These are phyloP conservation scores for Callaeas wilsoni DNA, from an alignment of 2,113 vertebrate genomes.

Conservation along the genomic window DNA sequence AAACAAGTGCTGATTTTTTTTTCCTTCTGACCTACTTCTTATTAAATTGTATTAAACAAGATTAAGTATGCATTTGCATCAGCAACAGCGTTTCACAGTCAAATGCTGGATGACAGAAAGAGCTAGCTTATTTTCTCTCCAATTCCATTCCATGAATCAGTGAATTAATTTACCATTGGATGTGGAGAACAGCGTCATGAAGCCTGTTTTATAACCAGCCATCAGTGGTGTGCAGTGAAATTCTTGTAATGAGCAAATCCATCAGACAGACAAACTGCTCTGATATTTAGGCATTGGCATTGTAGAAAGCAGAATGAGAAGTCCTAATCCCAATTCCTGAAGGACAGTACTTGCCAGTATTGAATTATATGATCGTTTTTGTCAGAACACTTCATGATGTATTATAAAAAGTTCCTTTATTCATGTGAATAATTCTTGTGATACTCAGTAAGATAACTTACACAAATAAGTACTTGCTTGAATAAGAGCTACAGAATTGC, in stretches of 20 bases:
- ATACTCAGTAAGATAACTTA: not conserved
- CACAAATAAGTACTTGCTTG: not conserved
- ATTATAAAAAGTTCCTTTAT: not conserved
- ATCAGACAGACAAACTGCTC: not conserved
- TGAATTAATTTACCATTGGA: constrained; percentile 42
- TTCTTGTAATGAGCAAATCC: constrained; percentile 48
- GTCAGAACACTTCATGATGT: not conserved
- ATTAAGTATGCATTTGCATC: constrained; percentile 35
- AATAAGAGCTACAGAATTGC: not conserved
- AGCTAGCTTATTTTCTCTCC: constrained; percentile 30
- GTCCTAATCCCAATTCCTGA: not conserved
- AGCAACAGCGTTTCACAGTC: constrained; percentile 22
- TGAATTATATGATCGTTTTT: not conserved
- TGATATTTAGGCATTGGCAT: not conserved
- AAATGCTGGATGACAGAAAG: constrained; percentile 29
- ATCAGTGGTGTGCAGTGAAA: not conserved
- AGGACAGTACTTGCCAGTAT: not conserved
- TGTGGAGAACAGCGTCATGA: constrained; percentile 2
- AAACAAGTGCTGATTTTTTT: not conserved
- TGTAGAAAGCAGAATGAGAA: not conserved
- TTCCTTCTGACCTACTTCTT: constrained; percentile 43
- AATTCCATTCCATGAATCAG: constrained; percentile 39
- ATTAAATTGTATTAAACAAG: constrained; percentile 49
- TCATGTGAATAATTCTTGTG: not conserved
- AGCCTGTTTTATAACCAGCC: constrained; percentile 46